Evolutionary conservation across 1,140 invertebrate genomes (phyloP).

Genomic region (Antheraea pernyi): DNA sequence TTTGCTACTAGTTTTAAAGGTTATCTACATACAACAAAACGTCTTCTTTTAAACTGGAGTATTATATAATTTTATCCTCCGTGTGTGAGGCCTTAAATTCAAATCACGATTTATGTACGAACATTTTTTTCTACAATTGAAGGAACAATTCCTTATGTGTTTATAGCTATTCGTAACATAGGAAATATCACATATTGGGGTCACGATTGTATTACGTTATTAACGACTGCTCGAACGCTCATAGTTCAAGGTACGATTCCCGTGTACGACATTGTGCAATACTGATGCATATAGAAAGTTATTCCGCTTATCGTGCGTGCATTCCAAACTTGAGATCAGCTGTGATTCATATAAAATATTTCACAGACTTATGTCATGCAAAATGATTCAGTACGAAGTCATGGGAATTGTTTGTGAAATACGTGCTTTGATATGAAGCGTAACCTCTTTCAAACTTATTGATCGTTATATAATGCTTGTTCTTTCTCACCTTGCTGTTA

Average conservation of each 20-base stretch:
- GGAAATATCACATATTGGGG: neutral
- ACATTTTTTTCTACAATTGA: neutral
- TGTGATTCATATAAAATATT: neutral
- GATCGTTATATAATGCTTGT: no score
- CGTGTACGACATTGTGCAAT: neutral
- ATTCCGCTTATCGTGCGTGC: neutral
- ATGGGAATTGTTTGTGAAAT: no score
- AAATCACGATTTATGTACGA: no score
- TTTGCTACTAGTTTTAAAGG: no score
- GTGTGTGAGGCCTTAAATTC: no score
- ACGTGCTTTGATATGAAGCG: no score
- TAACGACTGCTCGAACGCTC: neutral
- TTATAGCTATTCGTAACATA: neutral
- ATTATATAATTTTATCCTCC: no score
- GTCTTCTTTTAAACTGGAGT: no score
- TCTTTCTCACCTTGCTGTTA: no score
- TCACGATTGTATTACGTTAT: slow-evolving; percentile 1
- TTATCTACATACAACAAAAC: no score
- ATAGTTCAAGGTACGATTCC: slow-evolving; percentile 14
- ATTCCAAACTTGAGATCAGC: neutral
- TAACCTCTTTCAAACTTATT: no score
- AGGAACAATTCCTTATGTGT: neutral
- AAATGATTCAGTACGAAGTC: neutral
- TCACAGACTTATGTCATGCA: neutral
- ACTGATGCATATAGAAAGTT: slow-evolving; percentile 3